Evolutionary conservation across 2,888 invertebrate species (phyloP), one percentile per base, ranked within the genome.

Genomic region (Anodontia alba): DNA sequence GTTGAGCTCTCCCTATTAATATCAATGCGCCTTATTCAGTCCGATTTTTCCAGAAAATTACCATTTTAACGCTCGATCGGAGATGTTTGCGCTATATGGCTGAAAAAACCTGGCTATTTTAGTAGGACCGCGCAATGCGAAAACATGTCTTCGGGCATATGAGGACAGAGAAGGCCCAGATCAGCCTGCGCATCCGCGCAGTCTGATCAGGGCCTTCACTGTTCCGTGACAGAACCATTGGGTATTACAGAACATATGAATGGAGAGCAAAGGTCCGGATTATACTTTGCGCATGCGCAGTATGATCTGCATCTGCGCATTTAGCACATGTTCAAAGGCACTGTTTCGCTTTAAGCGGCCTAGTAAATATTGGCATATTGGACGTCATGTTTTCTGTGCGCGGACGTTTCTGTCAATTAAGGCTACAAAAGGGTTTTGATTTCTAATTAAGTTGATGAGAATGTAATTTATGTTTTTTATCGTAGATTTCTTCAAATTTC

Each of bases 361-460:
- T n/a, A n/a, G n/a, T n/a, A n/a, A 62, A n/a, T 70, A 70, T 70
- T 70, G 69, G 46, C 69, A 43, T 70, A 70, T 70, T 46, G 69
- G 26, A 70, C 46, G 46, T 7, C 46, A 70, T 62, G 62, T 62
- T 62, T 62, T 62, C 33, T 12, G 7, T 10, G 10, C 1, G 33
- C 17, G 33, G 29, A 31, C 33, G 31, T 62, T 62, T 62, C 33
- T 62, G 62, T 62, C 62, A 62, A 62, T 62, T 62, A 62, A 31
- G 33, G 57, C 31, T 33, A 62, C 62, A 62, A 62, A 62, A 33
- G 62, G 33, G 33, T 33, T 38, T 62, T 62, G 62, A 62, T 62
- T 62, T 62, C 62, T 62, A 62, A 62, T 62, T 62, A 62, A 62
- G 62, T 33, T 62, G 62, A 33, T 62, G 5, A 29, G 62, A 29